Conservation (phyloP, 1,140 invertebrate genomes). For the Periplaneta americana region DNA sequence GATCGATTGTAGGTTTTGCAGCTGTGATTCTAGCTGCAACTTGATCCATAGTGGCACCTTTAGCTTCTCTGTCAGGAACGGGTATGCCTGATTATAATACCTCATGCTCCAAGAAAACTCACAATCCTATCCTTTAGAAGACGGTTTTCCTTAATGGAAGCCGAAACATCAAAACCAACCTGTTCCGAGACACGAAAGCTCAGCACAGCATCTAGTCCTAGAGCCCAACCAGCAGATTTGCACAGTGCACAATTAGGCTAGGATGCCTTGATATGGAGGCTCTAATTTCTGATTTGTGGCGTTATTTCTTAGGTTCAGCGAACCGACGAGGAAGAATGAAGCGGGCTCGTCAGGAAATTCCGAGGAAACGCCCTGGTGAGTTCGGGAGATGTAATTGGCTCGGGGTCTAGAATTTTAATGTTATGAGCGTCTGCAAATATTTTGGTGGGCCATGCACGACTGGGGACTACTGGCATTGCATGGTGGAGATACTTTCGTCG, state of each 20-base stretch:
- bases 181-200: background rate
- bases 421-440: background rate
- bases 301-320: slow-evolving; percentile 23
- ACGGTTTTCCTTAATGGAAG: background rate
- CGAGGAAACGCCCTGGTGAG: slow-evolving; percentile 19
- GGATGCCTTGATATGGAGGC: background rate
- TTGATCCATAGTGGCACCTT: background rate
- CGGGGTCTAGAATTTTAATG: background rate
- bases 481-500: too few relatives aligned
- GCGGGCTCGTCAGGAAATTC: slow-evolving; percentile 9
- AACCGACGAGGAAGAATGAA: slow-evolving; percentile 10
- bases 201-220: background rate
- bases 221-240: background rate
- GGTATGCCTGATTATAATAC: background rate
- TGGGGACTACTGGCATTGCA: too few relatives aligned
- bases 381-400: slow-evolving; percentile 5
- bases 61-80: background rate
- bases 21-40: too few relatives aligned
- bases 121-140: background rate
- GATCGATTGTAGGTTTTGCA: too few relatives aligned
- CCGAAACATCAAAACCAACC: background rate
- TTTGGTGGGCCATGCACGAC: background rate
- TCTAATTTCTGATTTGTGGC: slow-evolving; percentile 19
- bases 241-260: background rate
- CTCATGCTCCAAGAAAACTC: background rate